These are phyloP conservation scores for Tetraneura akinire DNA, from an alignment of 1,140 invertebrate genomes.

Conservation along the genomic window DNA sequence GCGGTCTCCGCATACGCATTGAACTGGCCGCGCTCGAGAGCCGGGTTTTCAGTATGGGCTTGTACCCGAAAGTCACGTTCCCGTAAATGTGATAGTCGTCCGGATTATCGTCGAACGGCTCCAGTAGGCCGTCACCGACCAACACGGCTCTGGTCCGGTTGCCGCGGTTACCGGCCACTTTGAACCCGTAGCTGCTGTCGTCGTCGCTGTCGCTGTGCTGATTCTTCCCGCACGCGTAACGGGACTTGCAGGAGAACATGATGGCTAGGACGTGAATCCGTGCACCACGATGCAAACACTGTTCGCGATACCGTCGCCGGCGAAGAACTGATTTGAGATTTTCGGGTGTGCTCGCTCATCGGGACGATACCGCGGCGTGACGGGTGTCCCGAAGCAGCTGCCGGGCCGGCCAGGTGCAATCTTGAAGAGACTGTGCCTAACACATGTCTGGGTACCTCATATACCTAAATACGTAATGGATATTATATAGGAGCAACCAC, in stretches of 20 bases:
- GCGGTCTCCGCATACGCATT: neutral
- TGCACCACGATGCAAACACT: too few relatives aligned
- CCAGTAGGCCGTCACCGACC: neutral
- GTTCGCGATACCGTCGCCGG: neutral
- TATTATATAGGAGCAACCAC: neutral
- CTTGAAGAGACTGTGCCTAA: constrained; percentile 9
- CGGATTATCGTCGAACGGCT: neutral
- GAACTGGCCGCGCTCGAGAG: constrained; percentile 32
- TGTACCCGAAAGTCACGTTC: constrained; percentile 45
- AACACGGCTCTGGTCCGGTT: constrained; percentile 11
- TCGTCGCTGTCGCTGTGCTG: constrained; percentile 48
- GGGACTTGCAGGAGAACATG: constrained; percentile 47
- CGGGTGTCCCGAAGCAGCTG: constrained; percentile 43
- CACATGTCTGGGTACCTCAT: constrained; percentile 30
- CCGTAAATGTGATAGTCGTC: constrained; percentile 31
- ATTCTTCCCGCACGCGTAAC: constrained; percentile 28
- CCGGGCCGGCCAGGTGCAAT: constrained; percentile 48
- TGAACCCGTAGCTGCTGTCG: constrained; percentile 28
- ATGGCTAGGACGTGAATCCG: constrained; percentile 15
- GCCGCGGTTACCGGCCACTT: constrained; percentile 3
- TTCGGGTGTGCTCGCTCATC: neutral
- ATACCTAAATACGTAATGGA: neutral
- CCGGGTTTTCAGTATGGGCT: constrained; percentile 33
- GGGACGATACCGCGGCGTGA: neutral
- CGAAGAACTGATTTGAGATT: constrained; percentile 36